Percentiles rank a stretch among this genome's conserved stretches.
Conservation (phyloP, 2,888 invertebrate genomes). For the Zaprionus obscuricornis region DNA sequence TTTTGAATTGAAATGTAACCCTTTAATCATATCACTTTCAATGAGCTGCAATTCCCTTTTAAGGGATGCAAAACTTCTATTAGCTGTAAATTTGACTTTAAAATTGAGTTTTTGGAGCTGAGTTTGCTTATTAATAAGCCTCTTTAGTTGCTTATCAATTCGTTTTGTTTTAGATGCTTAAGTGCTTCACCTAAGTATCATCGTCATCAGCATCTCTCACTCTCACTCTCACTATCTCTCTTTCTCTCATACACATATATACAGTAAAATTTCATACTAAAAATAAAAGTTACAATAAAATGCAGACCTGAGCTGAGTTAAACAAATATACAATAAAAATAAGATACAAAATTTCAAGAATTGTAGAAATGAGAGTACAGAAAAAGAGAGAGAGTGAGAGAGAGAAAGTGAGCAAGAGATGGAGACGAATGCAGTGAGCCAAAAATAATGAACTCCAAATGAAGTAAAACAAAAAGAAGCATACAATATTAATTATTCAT, state of each 20-base stretch:
- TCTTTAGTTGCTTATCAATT: slow-evolving; percentile 17
- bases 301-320: no score
- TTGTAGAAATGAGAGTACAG: slow-evolving; percentile 18
- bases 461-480: slow-evolving; percentile 72
- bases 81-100: no score
- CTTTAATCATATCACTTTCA: no score
- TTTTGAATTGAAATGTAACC: no score
- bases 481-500: slow-evolving; percentile 74
- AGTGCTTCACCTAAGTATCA: slow-evolving; percentile 5
- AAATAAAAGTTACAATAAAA: no score
- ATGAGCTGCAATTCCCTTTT: no score
- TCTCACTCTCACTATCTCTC: no score
- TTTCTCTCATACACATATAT: no score
- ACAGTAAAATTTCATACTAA: no score
- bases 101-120: no score
- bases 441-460: slow-evolving; percentile 75
- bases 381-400: slow-evolving; percentile 12
- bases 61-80: no score
- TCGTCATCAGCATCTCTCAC: neutral
- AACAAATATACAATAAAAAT: slow-evolving; percentile 27
- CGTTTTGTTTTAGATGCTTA: no score
- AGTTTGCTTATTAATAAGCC: slow-evolving; percentile 32
- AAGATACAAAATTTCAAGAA: neutral
- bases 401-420: slow-evolving; percentile 2
- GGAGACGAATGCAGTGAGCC: slow-evolving; percentile 48